These are phyloP conservation scores for Callimorpha dominula DNA, from an alignment of 2,888 invertebrate genomes.

Conservation along the genomic window DNA sequence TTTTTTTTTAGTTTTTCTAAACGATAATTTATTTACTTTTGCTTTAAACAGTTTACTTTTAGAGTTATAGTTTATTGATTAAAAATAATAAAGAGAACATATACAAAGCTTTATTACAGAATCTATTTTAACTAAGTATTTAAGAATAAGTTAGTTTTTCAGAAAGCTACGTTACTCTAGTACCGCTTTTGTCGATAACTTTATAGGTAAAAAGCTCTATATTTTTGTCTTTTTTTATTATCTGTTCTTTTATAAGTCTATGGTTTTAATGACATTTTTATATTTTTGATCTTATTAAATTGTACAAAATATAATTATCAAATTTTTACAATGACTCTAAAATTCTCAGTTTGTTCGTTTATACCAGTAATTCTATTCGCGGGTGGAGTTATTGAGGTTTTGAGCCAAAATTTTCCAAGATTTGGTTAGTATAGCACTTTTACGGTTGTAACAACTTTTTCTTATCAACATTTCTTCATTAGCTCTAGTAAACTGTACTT, in stretches of 20 bases:
- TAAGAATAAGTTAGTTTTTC: not conserved
- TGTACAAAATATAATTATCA: too few relatives aligned
- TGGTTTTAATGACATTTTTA: not conserved
- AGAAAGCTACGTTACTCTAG: not conserved
- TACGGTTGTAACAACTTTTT: not conserved
- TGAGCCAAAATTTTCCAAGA: not conserved
- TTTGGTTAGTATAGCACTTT: conserved; percentile 7
- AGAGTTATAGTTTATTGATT: not conserved
- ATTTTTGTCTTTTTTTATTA: not conserved
- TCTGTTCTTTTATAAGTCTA: not conserved
- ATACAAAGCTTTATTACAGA: too few relatives aligned
- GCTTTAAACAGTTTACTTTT: too few relatives aligned
- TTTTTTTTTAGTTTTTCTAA: too few relatives aligned
- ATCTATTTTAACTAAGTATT: not conserved
- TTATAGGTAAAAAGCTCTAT: not conserved
- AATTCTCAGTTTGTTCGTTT: conserved; percentile 4
- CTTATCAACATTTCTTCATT: too few relatives aligned
- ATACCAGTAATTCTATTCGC: not conserved
- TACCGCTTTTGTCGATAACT: not conserved
- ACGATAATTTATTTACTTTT: too few relatives aligned
- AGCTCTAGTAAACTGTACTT: not conserved
- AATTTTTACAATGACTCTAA: conserved; percentile 4
- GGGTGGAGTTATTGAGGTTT: not conserved
- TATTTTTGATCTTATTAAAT: not conserved
- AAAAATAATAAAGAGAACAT: too few relatives aligned